Conservation (phyloP, 1,140 invertebrate species). For the Penaeus chinensis region DNA sequence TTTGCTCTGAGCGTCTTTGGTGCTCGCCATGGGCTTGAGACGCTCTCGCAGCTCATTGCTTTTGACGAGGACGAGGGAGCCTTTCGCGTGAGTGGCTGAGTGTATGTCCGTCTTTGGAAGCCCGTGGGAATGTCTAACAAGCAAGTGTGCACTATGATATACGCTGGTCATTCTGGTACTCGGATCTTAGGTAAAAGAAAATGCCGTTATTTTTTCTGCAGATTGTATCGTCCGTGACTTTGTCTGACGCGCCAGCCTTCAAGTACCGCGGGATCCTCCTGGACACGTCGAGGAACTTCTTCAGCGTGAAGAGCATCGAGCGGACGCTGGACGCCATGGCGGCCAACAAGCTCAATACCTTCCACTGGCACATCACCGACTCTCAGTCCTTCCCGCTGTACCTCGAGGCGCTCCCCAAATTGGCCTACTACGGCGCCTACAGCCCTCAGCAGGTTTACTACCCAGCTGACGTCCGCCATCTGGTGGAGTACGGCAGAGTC, state of each 20-base stretch:
- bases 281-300: conserved; percentile 69
- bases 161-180: no score
- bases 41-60: conserved; percentile 65
- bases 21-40: conserved; percentile 66
- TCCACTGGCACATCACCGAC: conserved; percentile 93
- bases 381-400: conserved; percentile 86
- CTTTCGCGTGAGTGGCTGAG: not conserved
- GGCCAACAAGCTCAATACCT: conserved; percentile 83
- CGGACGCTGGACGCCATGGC: conserved; percentile 85
- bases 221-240: conserved; percentile 42
- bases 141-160: no score
- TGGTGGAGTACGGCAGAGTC: conserved; percentile 78
- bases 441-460: conserved; percentile 71
- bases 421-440: conserved; percentile 59
- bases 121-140: no score
- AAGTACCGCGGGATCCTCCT: conserved; percentile 59
- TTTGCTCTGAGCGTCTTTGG: conserved; percentile 65
- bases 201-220: conserved; percentile 66
- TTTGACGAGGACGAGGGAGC: conserved; percentile 56
- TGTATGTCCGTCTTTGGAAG: not conserved
- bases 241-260: conserved; percentile 57
- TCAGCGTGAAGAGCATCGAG: conserved; percentile 77
- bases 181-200: conserved; percentile 66
- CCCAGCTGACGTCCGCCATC: conserved; percentile 76
- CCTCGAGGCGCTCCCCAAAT: conserved; percentile 63